Conservation (phyloP, 2,797 vertebrate genomes). For the Corythornis leucogaster region DNA sequence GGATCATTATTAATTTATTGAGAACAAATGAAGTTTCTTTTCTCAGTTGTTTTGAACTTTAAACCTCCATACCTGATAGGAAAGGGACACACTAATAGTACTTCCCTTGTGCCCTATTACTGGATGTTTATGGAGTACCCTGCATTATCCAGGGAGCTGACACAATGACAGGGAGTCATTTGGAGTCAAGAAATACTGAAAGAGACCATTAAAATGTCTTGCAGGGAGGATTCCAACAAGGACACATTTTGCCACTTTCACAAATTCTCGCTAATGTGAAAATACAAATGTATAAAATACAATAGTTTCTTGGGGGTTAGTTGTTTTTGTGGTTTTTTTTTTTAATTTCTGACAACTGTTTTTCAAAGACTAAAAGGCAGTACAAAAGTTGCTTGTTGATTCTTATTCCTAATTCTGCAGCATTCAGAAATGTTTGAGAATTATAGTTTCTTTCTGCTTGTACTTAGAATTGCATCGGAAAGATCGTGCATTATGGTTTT, state of each 20-base stretch:
- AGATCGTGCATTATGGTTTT: constrained; percentile 53
- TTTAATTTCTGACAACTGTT: constrained; percentile 54
- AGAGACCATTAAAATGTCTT: constrained; percentile 83
- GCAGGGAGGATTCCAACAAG: constrained; percentile 72
- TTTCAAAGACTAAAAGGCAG: constrained; percentile 17
- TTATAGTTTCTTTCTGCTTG: not conserved
- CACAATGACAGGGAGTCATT: constrained; percentile 83
- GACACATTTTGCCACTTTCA: constrained; percentile 64
- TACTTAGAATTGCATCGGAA: constrained; percentile 15
- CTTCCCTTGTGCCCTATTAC: constrained; percentile 87
- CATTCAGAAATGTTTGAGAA: not conserved
- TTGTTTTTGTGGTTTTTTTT: not conserved
- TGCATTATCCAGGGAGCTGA: constrained; percentile 83
- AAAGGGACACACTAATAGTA: constrained; percentile 80
- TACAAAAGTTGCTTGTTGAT: constrained; percentile 19
- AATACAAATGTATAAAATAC: constrained; percentile 54
- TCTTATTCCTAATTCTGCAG: not conserved
- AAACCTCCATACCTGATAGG: constrained; percentile 79
- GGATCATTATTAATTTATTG: constrained; percentile 83
- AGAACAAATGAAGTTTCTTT: constrained; percentile 82
- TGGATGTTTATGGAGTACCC: constrained; percentile 82
- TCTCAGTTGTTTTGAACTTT: constrained; percentile 83
- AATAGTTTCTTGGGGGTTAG: not conserved
- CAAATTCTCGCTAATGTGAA: constrained; percentile 48
- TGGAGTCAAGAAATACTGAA: constrained; percentile 82